Evolutionary conservation across 92 coral and sea anemone species (phyloP).

Genomic region (Desmophyllum pertusum): DNA sequence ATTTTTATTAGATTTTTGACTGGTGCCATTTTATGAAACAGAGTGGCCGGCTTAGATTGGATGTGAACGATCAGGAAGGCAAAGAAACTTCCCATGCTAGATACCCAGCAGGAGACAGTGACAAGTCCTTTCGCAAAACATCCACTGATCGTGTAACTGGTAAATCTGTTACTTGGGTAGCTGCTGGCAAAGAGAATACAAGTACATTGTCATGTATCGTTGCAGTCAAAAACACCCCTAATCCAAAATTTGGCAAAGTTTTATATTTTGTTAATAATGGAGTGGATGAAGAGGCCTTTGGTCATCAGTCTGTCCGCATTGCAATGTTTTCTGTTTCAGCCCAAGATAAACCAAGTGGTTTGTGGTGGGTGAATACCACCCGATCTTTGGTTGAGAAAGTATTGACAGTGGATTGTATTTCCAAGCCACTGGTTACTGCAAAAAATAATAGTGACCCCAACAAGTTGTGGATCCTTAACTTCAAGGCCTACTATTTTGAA

Average conservation of each 20-base stretch:
- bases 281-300: neutral
- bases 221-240: neutral
- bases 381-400: neutral
- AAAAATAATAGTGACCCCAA: constrained; percentile 26
- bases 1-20: constrained; percentile 50
- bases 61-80: neutral
- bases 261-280: neutral
- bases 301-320: constrained; percentile 29
- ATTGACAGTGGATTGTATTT: constrained; percentile 16
- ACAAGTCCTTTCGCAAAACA: constrained; percentile 11
- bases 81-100: constrained; percentile 12
- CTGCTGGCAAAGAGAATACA: constrained; percentile 33
- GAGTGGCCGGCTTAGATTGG: constrained; percentile 12
- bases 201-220: constrained; percentile 27
- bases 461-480: constrained; percentile 39
- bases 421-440: constrained; percentile 48
- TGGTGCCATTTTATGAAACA: constrained; percentile 55
- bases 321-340: neutral
- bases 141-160: constrained; percentile 21
- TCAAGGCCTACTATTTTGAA: neutral
- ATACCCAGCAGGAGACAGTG: neutral
- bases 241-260: constrained; percentile 30
- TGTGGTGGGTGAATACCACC: constrained; percentile 22
- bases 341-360: constrained; percentile 25
- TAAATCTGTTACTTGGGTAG: constrained; percentile 15